These are phyloP conservation scores for Sciurus niger DNA, from an alignment of 2,113 vertebrate species.

Conservation along the genomic window DNA sequence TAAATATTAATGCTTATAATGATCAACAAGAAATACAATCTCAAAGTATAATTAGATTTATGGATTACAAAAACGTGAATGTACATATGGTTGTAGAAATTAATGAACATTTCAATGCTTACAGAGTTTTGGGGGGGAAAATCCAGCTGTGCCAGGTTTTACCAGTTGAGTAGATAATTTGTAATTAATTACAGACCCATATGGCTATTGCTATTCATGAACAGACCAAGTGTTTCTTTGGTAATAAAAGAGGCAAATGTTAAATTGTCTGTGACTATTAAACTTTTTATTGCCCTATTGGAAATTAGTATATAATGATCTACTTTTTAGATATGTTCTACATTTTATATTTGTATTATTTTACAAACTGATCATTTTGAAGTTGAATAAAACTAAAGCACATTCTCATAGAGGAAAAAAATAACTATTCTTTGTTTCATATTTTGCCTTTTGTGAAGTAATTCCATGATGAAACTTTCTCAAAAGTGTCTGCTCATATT, in stretches of 20 bases:
- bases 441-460: not conserved
- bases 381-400: not conserved
- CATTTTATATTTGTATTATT: not conserved
- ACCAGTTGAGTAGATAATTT: conserved; percentile 26
- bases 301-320: not conserved
- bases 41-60: conserved; percentile 40
- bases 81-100: conserved; percentile 26
- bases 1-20: conserved; percentile 49
- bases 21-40: not conserved
- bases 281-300: not conserved
- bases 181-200: conserved; percentile 60
- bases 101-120: conserved; percentile 32
- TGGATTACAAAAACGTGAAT: not conserved
- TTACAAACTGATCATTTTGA: not conserved
- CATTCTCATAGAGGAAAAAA: not conserved
- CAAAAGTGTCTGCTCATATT: not conserved
- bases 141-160: not conserved
- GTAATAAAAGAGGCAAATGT: conserved; percentile 14
- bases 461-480: not conserved
- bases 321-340: not conserved
- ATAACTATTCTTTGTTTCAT: not conserved
- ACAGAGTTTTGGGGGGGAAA: conserved; percentile 9
- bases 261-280: conserved; percentile 35
- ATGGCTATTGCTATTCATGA: not conserved
- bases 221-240: not conserved